A percentile compares a stretch with the other conserved stretches of the same genome.
Conservation (phyloP, 2,797 vertebrate species). For the Tadarida brasiliensis region DNA sequence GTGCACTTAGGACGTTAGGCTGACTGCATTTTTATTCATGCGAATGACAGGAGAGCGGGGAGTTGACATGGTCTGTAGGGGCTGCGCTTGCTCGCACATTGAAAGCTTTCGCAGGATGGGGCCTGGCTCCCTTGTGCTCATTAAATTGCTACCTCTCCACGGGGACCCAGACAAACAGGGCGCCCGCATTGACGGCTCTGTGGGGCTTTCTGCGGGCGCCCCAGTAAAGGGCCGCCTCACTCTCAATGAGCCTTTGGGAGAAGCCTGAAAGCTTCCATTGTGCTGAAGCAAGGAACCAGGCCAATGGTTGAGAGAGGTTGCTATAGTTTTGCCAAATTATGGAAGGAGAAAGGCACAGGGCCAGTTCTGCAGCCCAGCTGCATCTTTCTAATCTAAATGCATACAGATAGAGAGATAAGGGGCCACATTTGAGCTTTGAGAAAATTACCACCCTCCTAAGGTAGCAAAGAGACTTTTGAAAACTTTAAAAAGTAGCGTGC, state of each 20-base stretch:
- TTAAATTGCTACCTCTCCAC: not conserved
- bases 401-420: not conserved
- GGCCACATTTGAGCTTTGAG: not conserved
- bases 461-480: not conserved
- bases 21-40: not conserved
- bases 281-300: conserved; percentile 27
- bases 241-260: conserved; percentile 66
- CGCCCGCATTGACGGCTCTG: not conserved
- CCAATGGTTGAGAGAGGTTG: not conserved
- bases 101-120: conserved; percentile 1
- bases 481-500: not conserved
- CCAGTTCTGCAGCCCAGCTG: conserved; percentile 59
- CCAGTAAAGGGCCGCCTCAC: not conserved
- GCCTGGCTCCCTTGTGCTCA: conserved; percentile 42
- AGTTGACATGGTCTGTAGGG: not conserved
- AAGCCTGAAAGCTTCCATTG: conserved; percentile 57
- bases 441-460: not conserved
- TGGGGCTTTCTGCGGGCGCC: conserved; percentile 48
- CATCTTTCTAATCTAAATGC: not conserved
- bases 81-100: not conserved
- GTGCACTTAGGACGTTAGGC: not conserved
- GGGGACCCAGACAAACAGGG: not conserved
- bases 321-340: conserved; percentile 11
- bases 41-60: not conserved
- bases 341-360: conserved; percentile 27